Conservation (phyloP, 2,888 invertebrate genomes). For the Heliconius sara region DNA sequence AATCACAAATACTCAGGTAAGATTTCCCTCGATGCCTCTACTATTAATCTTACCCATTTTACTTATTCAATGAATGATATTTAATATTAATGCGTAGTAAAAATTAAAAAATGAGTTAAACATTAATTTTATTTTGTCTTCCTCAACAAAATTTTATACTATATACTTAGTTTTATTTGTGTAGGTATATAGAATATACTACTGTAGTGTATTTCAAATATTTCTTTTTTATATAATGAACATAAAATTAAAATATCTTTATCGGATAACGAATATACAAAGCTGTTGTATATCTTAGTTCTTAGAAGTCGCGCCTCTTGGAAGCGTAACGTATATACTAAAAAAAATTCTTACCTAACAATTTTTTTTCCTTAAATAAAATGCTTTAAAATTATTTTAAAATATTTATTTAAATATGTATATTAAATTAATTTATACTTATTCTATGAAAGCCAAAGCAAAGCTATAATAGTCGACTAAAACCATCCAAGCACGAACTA, state of each 20-base stretch:
- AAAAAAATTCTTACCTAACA: too few species aligned
- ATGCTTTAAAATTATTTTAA: too few species aligned
- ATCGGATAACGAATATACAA: too few species aligned
- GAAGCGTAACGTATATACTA: too few species aligned
- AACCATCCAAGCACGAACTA: conserved; percentile 16
- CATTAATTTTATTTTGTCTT: background rate
- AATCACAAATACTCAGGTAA: conserved; percentile 60
- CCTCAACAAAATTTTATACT: background rate
- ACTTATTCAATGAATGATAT: conserved; percentile 38
- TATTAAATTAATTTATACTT: background rate
- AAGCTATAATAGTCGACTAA: conserved; percentile 7
- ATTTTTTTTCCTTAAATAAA: too few species aligned
- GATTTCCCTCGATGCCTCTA: conserved; percentile 71
- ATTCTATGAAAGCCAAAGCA: conserved; percentile 6
- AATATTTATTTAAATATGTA: background rate
- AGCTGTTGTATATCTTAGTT: too few species aligned
- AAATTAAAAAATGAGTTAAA: background rate
- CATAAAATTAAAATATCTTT: too few species aligned
- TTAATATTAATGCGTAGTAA: conserved; percentile 8
- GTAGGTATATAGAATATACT: background rate
- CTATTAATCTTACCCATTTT: conserved; percentile 64
- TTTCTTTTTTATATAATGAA: too few species aligned
- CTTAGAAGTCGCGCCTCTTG: too few species aligned
- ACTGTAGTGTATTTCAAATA: too few species aligned
- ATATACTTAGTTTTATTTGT: background rate